Percentiles rank a stretch among this genome's conserved stretches.
Conservation (phyloP, 2,888 invertebrate genomes). For the Isotomurus palustris region DNA sequence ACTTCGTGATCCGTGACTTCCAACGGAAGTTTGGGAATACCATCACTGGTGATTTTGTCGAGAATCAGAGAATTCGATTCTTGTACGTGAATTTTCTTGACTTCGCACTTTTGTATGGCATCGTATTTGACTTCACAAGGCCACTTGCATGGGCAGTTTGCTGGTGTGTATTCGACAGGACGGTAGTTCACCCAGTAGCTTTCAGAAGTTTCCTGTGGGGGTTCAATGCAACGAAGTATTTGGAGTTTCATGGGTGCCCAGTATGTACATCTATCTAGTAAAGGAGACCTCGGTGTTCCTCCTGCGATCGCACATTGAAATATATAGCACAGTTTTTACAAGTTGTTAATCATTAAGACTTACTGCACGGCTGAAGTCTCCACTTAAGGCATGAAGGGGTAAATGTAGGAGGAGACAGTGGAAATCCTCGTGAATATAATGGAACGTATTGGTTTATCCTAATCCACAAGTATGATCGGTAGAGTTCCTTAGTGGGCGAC, state of each 20-base stretch:
- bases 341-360: too few relatives aligned
- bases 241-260: conserved; percentile 22
- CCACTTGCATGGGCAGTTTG: conserved; percentile 31
- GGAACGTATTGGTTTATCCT: too few relatives aligned
- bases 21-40: neutral
- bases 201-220: neutral
- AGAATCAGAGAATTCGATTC: too few relatives aligned
- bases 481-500: too few relatives aligned
- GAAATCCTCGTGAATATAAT: too few relatives aligned
- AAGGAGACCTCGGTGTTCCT: conserved; percentile 14
- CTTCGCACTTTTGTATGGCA: conserved; percentile 28
- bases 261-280: conserved; percentile 25
- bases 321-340: too few relatives aligned
- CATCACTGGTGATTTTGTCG: too few relatives aligned
- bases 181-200: conserved; percentile 17
- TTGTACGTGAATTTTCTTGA: too few relatives aligned
- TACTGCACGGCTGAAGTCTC: too few relatives aligned
- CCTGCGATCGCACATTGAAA: neutral
- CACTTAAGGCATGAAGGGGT: too few relatives aligned
- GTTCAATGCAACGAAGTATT: conserved; percentile 17
- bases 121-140: conserved; percentile 30
- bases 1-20: conserved; percentile 15
- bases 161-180: conserved; percentile 1
- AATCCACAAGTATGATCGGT: too few relatives aligned
- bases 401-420: too few relatives aligned